Base-by-base conservation (phyloP, 2,797 vertebrate genomes). In the Halcyon leucocephala region DNA sequence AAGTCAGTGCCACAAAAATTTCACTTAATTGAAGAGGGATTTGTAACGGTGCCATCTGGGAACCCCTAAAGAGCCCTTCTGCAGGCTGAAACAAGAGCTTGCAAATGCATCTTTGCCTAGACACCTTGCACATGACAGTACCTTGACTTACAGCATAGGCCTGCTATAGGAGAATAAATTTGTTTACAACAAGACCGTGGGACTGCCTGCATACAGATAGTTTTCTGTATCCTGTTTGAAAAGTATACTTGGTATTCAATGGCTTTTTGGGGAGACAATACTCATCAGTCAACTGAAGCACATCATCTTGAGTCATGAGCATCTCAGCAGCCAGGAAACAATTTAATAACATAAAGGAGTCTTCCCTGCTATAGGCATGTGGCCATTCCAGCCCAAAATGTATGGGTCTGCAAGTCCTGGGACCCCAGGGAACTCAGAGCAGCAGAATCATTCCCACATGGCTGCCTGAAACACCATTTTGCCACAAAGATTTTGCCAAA, bases 11-110 rank as follows among this genome's bases (percentile, higher is more conserved):
- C 5, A 25, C 67, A 94, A 85, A 97, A 95, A 90, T 71, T 77
- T 82, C 51, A 58, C 91, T 97, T 96, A 92, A 91, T 46, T 95
- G 92, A 96, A 86, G 90, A 95, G 73, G 79, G 72, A 90, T 84
- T 94, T 48, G 0, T 44, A 70, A 90, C 60, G 89, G 87, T 35
- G 88, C 78, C 95, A 96, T 91, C 93, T 93, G 95, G 89, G 83
- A 67, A 88, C 91, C 90, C 85, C 86, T 90, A 29, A 94, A 94
- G 86, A 92, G 74, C 74, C 87, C 81, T 90, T 94, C 93, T 93
- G 86, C 93, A 76, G 81, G 91, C 90, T 90, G 83, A 69, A 96
- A 91, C 28, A 60, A 90, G 88, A 60, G 76, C 77, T 58, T 71
- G 86, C 42, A 82, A 91, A 93, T 46, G 70, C 33, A 28, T 52